phyloP scores from a whole-genome alignment of 2,888 invertebrate genomes.

The Julus scandinavius region DNA sequence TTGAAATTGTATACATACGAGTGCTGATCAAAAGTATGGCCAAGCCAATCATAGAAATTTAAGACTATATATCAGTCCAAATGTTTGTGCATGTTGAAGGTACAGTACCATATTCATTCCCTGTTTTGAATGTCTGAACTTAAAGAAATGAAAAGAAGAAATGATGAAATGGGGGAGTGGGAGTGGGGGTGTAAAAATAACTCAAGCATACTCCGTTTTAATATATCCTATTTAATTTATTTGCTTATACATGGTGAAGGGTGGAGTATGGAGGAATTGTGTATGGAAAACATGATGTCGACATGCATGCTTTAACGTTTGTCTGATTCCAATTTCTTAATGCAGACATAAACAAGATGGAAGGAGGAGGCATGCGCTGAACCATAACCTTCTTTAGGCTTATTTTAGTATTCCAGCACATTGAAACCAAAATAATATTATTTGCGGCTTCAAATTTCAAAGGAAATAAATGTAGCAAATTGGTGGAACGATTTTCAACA shows the following conservation, averaged over 20 bases:
- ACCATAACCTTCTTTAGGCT: neutral
- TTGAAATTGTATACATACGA: neutral
- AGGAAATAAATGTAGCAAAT: neutral
- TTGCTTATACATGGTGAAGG: neutral
- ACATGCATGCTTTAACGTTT: neutral
- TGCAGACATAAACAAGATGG: constrained; percentile 17
- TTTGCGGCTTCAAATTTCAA: neutral
- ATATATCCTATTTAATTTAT: constrained; percentile 13
- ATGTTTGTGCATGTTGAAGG: too few relatives aligned
- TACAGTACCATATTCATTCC: neutral
- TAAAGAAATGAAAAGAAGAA: neutral
- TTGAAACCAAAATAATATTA: neutral
- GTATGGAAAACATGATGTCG: neutral
- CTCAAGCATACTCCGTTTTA: neutral
- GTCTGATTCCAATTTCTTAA: constrained; percentile 19
- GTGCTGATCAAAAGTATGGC: neutral
- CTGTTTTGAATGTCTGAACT: neutral
- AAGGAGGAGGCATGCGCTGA: neutral
- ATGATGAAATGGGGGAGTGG: neutral
- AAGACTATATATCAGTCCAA: too few relatives aligned
- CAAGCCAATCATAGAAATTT: too few relatives aligned
- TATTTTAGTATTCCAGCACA: neutral
- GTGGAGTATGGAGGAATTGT: neutral
- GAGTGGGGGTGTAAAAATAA: neutral
- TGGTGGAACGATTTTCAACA: neutral